Conservation (phyloP, 2,113 vertebrate genomes). For the Struthio camelus region DNA sequence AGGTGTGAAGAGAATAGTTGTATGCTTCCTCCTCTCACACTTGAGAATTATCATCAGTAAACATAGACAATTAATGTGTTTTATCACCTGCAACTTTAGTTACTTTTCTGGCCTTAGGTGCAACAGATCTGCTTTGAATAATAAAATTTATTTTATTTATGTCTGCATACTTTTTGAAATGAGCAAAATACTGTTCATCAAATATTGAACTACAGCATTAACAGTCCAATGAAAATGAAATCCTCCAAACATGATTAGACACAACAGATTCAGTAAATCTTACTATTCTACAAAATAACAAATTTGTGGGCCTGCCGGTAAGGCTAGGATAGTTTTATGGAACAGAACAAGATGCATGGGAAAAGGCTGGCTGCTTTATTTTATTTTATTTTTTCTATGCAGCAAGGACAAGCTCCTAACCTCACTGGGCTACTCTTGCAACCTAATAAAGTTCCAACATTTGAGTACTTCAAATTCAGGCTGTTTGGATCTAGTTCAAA, state of each 20-base stretch:
- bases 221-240: background rate
- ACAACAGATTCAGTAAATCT: background rate
- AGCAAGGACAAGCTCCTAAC: slow-evolving; percentile 7
- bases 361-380: background rate
- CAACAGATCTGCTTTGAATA: background rate
- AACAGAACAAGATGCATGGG: background rate
- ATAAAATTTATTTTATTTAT: background rate
- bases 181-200: background rate
- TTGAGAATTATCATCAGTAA: background rate
- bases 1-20: background rate
- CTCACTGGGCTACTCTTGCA: slow-evolving; percentile 7
- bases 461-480: slow-evolving; percentile 27
- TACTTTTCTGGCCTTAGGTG: background rate
- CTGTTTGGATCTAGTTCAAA: slow-evolving; percentile 43
- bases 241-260: background rate
- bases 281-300: background rate
- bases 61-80: background rate
- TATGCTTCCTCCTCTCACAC: background rate
- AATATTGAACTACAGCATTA: background rate
- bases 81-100: background rate
- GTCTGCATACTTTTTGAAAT: background rate
- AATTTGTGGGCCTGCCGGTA: background rate
- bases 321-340: background rate
- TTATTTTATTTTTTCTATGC: background rate
- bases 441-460: slow-evolving; percentile 19